Conservation (phyloP, 2,113 vertebrate species). For the Saiga tatarica region DNA sequence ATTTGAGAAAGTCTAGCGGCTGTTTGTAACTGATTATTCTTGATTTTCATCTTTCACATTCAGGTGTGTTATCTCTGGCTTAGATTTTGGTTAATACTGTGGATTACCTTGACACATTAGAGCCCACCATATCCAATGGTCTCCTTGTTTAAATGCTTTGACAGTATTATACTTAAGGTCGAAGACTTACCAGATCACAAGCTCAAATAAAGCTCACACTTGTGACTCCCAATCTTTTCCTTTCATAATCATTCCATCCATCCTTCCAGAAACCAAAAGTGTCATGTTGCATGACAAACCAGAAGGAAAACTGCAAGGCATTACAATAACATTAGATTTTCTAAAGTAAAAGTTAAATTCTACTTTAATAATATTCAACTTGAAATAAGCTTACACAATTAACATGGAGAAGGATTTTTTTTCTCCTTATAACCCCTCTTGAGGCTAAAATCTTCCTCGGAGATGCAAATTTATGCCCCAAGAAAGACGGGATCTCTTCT, state of each 20-base stretch:
- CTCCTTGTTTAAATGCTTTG: neutral
- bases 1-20: neutral
- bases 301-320: neutral
- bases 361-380: neutral
- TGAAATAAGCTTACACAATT: neutral
- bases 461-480: neutral
- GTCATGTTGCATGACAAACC: neutral
- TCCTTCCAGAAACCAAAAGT: neutral
- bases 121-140: neutral
- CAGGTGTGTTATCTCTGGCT: neutral
- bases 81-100: neutral
- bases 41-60: neutral
- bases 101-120: too few relatives aligned
- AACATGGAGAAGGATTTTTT: neutral
- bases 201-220: neutral
- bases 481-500: neutral
- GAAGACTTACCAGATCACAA: neutral
- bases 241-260: neutral
- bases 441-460: neutral
- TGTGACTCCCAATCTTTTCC: neutral
- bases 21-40: neutral
- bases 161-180: neutral
- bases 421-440: neutral
- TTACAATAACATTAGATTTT: neutral
- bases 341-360: neutral